Percentiles rank a stretch among this genome's conserved stretches.
Evolutionary conservation across 2,113 vertebrate species (phyloP).

Genomic region (Aspidoscelis tigris): DNA sequence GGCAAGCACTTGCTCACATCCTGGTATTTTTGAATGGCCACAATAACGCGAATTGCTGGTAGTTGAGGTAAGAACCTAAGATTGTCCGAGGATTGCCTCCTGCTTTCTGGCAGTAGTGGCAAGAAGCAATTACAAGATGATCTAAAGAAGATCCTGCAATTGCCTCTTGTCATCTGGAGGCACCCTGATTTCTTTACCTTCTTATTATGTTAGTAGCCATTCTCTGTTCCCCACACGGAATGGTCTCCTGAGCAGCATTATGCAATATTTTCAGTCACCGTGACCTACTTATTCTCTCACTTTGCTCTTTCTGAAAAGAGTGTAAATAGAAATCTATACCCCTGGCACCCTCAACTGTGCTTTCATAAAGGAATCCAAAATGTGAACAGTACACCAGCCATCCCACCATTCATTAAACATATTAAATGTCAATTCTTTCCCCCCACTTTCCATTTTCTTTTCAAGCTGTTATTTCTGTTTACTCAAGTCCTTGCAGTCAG

Average conservation of each 20-base stretch:
- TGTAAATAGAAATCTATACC: conserved; percentile 28
- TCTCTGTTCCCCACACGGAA: not conserved
- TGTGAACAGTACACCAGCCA: not conserved
- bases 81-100: too few relatives aligned
- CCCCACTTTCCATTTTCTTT: conserved; percentile 1
- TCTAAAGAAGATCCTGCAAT: too few relatives aligned
- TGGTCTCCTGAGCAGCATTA: conserved; percentile 1
- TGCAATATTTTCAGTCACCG: conserved; percentile 4
- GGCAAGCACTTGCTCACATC: too few relatives aligned
- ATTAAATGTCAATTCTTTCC: conserved; percentile 25
- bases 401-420: not conserved
- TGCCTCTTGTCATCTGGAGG: too few relatives aligned
- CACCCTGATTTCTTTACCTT: too few relatives aligned
- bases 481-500: not conserved
- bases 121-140: too few relatives aligned
- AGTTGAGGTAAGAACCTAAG: too few relatives aligned
- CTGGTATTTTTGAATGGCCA: too few relatives aligned
- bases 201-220: not conserved
- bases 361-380: conserved; percentile 20
- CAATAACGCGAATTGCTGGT: too few relatives aligned
- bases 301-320: conserved; percentile 28
- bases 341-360: conserved; percentile 10
- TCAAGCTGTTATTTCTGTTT: conserved; percentile 26
- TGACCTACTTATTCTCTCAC: conserved; percentile 32
- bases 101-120: too few relatives aligned